These are phyloP conservation scores for Eutrigla gurnardus DNA, from an alignment of 2,797 vertebrate genomes.

Conservation along the genomic window DNA sequence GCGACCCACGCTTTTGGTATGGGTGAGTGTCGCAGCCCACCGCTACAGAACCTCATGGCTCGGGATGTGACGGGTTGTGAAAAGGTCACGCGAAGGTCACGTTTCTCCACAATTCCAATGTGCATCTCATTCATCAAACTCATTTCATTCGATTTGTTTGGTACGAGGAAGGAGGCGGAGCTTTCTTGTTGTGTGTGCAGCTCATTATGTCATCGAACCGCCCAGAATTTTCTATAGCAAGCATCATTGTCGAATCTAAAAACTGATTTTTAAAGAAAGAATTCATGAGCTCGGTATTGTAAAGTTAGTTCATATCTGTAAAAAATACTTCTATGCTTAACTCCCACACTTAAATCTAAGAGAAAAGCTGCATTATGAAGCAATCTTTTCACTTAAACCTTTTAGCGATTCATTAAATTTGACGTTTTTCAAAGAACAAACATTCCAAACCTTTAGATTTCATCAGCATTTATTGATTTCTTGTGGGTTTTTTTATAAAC, in stretches of 20 bases:
- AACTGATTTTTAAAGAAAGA: background rate
- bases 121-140: background rate
- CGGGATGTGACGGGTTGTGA: conserved; percentile 4
- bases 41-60: background rate
- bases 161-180: background rate
- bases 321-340: background rate
- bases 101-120: background rate
- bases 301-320: background rate
- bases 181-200: background rate
- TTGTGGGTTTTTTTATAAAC: background rate
- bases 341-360: background rate
- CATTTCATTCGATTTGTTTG: background rate
- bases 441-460: background rate
- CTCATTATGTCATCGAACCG: background rate
- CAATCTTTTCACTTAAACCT: background rate
- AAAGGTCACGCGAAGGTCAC: too few species aligned
- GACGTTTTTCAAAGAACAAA: background rate
- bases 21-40: conserved; percentile 87
- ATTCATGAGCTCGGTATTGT: background rate
- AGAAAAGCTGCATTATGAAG: background rate
- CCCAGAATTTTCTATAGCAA: background rate
- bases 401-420: background rate
- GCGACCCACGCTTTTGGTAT: conserved; percentile 97
- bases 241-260: background rate
- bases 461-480: background rate